Evolutionary conservation across 2,797 vertebrate species (phyloP), one percentile per base, ranked within the genome.

Genomic region (Alectoris magna): DNA sequence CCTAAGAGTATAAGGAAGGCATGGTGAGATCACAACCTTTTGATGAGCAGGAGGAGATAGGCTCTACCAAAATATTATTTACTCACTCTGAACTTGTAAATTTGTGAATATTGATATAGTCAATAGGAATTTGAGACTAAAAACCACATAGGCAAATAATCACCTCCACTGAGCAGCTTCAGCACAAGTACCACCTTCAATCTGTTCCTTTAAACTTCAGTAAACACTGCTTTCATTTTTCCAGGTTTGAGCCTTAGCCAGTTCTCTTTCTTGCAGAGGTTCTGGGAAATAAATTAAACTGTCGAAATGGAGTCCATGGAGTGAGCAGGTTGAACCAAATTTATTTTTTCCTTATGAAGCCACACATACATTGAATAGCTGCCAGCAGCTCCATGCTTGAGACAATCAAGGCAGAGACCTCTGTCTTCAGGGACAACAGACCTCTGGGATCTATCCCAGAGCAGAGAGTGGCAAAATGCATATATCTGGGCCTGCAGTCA

Each of bases 171-270:
- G 58, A 88, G 58, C 23, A 66, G 34, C 46, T 89, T 69, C 76
- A 64, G 31, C 31, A 58, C 53, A 91, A 91, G 64, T 68, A 68
- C 34, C 53, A 88, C 2, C 74, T 90, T 90, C 80, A 94, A 77
- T 62, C 34, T 60, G 8, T 73, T 94, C 17, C 87, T 82, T 91
- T 67, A 82, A 90, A 82, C 56, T 82, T 55, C 24, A 12, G 24
- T 62, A 46, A 91, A 96, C 71, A 81, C 74, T 87, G 80, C 39
- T 74, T 76, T 72, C 68, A 53, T 91, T 92, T 96, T 93, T 64
- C 68, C 46, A 76, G 5, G 23, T 79, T 55, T 82, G 88, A 91
- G 21, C 64, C 27, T 64, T 75, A 79, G 80, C 77, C 83, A 90
- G 64, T 76, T 90, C 41, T 86, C 59, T 58, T 79, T 68, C 77